Percentiles rank a stretch among this genome's conserved stretches.
Evolutionary conservation across 2,113 vertebrate genomes (phyloP).

Genomic region (Cathartes aura): DNA sequence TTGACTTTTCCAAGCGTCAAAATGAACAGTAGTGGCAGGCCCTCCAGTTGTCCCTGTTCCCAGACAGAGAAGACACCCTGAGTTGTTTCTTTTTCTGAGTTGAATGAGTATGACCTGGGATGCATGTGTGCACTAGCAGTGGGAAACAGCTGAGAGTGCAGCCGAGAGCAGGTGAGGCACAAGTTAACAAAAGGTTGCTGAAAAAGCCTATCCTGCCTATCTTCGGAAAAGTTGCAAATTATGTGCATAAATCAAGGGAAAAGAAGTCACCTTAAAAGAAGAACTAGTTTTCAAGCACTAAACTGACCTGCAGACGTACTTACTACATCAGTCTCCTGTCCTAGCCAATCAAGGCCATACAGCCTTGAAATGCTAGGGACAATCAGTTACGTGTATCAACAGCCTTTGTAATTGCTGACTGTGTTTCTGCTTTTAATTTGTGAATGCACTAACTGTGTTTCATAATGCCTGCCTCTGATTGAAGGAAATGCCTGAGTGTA

Average conservation of each 20-base stretch:
- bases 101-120: not conserved
- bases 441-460: not conserved
- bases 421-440: conserved; percentile 44
- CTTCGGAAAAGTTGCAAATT: not conserved
- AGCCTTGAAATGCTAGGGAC: not conserved
- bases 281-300: not conserved
- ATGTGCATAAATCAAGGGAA: not conserved
- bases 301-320: not conserved
- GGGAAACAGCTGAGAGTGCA: not conserved
- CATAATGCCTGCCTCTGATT: conserved; percentile 9
- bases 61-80: not conserved
- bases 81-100: not conserved
- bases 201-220: not conserved
- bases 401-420: not conserved
- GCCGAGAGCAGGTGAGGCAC: not conserved
- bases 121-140: not conserved
- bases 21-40: not conserved
- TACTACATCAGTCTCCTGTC: not conserved
- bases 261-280: not conserved
- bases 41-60: not conserved
- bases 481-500: conserved; percentile 8
- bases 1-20: not conserved
- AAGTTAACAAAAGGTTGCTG: not conserved
- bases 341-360: not conserved
- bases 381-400: not conserved